Conservation (phyloP, 2,797 vertebrate species). For the Strix occidentalis region DNA sequence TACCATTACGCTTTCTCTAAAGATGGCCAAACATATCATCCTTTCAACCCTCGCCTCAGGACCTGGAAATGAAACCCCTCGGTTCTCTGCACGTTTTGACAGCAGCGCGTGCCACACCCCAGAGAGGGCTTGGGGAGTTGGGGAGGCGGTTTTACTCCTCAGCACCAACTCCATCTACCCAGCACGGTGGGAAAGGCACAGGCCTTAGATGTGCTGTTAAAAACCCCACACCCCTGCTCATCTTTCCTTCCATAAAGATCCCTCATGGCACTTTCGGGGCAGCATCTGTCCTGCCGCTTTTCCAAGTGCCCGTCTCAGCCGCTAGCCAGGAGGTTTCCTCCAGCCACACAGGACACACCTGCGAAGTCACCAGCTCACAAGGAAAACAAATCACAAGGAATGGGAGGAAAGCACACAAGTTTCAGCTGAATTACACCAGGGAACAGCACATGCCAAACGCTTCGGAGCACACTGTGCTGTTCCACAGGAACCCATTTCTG, state of each 20-base stretch:
- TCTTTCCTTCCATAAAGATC: neutral
- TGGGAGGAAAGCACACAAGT: neutral
- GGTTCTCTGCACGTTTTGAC: neutral
- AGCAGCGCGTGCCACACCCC: neutral
- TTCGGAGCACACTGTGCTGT: neutral
- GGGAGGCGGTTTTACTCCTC: neutral
- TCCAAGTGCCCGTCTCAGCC: neutral
- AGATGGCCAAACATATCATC: rapidly evolving
- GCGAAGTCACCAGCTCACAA: neutral
- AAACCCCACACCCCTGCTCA: neutral
- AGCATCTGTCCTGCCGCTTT: neutral
- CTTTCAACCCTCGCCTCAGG: neutral
- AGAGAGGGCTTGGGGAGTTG: neutral
- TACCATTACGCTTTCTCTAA: neutral
- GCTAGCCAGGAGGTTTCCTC: neutral
- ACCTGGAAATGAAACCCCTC: too few relatives aligned
- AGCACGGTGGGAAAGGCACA: neutral
- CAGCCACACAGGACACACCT: neutral
- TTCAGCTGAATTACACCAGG: neutral
- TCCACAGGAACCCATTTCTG: neutral
- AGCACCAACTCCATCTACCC: neutral
- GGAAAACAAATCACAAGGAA: neutral
- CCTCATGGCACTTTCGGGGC: neutral
- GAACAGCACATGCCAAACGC: neutral
- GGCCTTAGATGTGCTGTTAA: neutral